Evolutionary conservation across 2,797 vertebrate genomes (phyloP).

Genomic region (Poecile montanus): DNA sequence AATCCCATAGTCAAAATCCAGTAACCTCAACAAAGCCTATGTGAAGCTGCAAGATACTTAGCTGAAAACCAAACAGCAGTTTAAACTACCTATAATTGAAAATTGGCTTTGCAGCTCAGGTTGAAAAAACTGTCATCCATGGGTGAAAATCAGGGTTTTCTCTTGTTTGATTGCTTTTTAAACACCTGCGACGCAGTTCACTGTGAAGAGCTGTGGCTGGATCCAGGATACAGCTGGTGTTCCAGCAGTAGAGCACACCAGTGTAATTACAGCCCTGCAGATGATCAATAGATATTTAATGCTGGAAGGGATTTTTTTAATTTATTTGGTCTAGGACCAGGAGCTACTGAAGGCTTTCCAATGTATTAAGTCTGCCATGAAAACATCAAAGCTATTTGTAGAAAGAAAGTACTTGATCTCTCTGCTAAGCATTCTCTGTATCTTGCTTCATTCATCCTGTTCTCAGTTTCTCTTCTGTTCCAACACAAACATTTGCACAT

Average conservation of each 20-base stretch:
- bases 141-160: neutral
- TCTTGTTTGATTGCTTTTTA: neutral
- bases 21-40: neutral
- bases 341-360: constrained; percentile 28
- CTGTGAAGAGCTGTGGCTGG: neutral
- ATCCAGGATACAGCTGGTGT: neutral
- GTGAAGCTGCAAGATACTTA: neutral
- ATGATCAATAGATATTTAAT: constrained; percentile 56
- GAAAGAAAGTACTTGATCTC: constrained; percentile 1
- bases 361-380: constrained; percentile 23
- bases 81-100: neutral
- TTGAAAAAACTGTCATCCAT: neutral
- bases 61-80: neutral
- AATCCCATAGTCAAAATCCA: neutral
- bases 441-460: neutral
- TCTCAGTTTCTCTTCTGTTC: constrained; percentile 6
- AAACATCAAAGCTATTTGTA: constrained; percentile 21
- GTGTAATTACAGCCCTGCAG: constrained; percentile 50
- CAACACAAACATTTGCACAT: neutral
- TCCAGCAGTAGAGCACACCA: constrained; percentile 2
- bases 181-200: neutral
- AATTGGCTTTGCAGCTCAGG: neutral
- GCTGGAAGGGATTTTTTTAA: constrained; percentile 41
- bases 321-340: constrained; percentile 48
- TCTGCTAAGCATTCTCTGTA: neutral